A percentile compares a stretch with the other conserved stretches of the same genome.
Evolutionary conservation across 2,113 vertebrate genomes (phyloP).

Genomic region (Callipepla squamata): DNA sequence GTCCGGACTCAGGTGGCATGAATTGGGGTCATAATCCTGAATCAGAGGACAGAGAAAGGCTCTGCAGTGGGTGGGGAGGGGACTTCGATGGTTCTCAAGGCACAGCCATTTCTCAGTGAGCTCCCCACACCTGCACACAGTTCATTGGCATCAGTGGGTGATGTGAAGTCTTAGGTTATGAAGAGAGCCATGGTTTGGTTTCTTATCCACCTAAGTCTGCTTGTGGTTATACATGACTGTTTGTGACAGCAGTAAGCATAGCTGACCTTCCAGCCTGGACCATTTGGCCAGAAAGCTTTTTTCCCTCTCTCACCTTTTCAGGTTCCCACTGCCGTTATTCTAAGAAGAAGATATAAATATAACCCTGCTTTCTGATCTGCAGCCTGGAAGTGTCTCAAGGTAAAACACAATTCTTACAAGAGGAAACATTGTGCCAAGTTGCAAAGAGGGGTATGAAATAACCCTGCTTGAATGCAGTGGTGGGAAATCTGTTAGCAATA

Average conservation of each 20-base stretch:
- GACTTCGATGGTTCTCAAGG: background rate
- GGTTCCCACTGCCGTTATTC: background rate
- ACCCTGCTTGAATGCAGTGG: background rate
- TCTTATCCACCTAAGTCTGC: background rate
- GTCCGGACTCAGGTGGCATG: background rate
- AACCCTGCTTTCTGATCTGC: background rate
- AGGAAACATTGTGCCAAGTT: background rate
- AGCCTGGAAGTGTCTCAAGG: background rate
- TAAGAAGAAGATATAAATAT: background rate
- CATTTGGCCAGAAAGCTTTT: background rate
- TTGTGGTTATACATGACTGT: background rate
- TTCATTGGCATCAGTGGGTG: background rate
- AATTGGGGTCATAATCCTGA: background rate
- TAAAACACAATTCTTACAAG: background rate
- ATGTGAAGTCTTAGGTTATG: background rate
- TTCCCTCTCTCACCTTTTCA: background rate
- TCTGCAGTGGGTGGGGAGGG: background rate
- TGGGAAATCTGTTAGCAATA: background rate
- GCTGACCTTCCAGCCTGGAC: background rate
- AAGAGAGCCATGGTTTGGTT: background rate
- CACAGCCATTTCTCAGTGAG: background rate
- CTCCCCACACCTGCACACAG: background rate
- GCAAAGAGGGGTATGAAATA: background rate
- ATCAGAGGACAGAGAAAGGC: background rate
- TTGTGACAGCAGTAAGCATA: background rate